Conservation (phyloP, 2,888 invertebrate genomes). For the Camponotus fellah region DNA sequence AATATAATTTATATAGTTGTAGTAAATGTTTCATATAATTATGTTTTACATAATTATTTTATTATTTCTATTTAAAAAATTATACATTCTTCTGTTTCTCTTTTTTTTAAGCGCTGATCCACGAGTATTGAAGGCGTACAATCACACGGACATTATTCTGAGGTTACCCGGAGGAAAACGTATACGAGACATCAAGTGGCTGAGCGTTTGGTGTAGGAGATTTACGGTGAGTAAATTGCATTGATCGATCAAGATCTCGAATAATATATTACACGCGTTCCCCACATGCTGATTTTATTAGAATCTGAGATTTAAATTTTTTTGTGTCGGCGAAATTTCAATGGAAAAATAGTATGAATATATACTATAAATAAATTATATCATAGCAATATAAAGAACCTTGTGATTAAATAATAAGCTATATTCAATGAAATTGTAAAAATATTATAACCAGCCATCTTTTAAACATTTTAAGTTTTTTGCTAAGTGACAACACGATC, state of each 20-base stretch:
- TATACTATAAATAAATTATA: not conserved
- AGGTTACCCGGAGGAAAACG: constrained; percentile 94
- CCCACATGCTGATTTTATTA: not conserved
- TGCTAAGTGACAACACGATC: not conserved
- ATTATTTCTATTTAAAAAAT: not conserved
- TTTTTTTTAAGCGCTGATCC: constrained; percentile 90
- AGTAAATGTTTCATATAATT: not conserved
- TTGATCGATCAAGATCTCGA: constrained; percentile 16
- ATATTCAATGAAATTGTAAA: not conserved
- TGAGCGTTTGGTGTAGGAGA: constrained; percentile 96
- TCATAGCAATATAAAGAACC: not conserved
- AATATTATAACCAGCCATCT: not conserved
- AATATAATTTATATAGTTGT: not conserved
- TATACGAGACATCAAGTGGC: constrained; percentile 95
- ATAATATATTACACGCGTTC: not conserved
- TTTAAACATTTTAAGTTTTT: not conserved
- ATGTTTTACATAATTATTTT: not conserved
- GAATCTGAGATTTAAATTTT: not conserved
- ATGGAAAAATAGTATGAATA: constrained; percentile 3
- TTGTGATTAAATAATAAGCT: not conserved
- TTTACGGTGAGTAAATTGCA: constrained; percentile 91
- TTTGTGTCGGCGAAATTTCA: not conserved
- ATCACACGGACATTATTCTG: constrained; percentile 93
- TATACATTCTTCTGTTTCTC: not conserved
- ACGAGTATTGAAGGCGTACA: constrained; percentile 91